A percentile compares a stretch with the other conserved stretches of the same genome.
Evolutionary conservation across 2,888 invertebrate species (phyloP).

Genomic region (Cosmopolites sordidus): DNA sequence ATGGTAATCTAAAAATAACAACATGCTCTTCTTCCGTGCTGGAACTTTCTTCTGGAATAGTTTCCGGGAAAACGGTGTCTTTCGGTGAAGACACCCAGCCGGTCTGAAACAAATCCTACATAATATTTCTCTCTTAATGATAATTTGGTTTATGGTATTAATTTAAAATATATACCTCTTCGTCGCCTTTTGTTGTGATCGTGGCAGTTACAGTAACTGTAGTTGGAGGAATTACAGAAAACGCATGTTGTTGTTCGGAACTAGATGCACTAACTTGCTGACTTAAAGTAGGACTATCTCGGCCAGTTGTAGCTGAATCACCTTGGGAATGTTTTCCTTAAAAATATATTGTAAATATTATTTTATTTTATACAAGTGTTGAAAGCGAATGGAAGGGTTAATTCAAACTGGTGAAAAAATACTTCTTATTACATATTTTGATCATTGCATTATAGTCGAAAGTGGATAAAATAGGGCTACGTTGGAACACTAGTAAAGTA

Average conservation of each 20-base stretch:
- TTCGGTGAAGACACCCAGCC: constrained; percentile 83
- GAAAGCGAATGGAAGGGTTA: too few relatives aligned
- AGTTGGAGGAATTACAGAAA: constrained; percentile 45
- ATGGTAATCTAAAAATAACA: constrained; percentile 80
- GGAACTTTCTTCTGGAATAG: constrained; percentile 89
- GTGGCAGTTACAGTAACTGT: constrained; percentile 48
- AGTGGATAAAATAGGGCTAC: too few relatives aligned
- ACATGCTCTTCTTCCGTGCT: constrained; percentile 91
- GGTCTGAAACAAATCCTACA: constrained; percentile 48
- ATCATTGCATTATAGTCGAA: too few relatives aligned
- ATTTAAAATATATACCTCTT: constrained; percentile 52
- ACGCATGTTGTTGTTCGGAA: constrained; percentile 43
- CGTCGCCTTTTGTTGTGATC: constrained; percentile 50
- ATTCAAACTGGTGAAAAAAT: too few relatives aligned
- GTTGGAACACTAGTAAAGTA: too few relatives aligned
- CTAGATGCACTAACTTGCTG: constrained; percentile 48
- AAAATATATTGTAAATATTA: not conserved
- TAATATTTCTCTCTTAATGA: not conserved
- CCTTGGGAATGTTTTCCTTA: constrained; percentile 40
- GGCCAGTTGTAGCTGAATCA: constrained; percentile 40
- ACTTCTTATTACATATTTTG: too few relatives aligned
- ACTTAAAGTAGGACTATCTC: constrained; percentile 60
- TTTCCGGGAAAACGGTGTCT: constrained; percentile 85
- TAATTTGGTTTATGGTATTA: not conserved
- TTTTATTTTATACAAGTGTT: too few relatives aligned